Conservation (phyloP, 2,113 vertebrate species). For the Arenaria interpres region DNA sequence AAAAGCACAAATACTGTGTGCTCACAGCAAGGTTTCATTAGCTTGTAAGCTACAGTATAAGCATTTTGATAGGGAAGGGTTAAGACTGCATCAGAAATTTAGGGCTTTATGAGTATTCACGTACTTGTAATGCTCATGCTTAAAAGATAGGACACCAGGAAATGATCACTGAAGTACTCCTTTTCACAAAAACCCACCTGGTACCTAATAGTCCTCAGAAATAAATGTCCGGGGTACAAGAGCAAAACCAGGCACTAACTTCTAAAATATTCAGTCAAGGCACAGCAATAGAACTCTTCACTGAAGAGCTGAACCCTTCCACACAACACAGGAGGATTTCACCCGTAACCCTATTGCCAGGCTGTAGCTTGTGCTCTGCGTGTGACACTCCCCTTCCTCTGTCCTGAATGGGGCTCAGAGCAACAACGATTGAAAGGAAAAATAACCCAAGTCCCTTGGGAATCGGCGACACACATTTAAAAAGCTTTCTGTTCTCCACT, state of each 20-base stretch:
- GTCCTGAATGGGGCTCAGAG: not conserved
- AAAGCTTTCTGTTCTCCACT: not conserved
- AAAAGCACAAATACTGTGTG: not conserved
- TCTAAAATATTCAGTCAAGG: not conserved
- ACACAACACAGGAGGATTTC: not conserved
- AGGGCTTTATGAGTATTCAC: not conserved
- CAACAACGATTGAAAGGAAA: not conserved
- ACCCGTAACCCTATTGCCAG: not conserved
- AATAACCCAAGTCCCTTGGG: not conserved
- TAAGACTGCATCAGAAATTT: not conserved
- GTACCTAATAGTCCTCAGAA: not conserved
- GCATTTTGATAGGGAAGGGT: not conserved
- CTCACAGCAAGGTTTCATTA: not conserved
- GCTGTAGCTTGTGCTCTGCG: not conserved
- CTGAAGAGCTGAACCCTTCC: not conserved
- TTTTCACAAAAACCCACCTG: not conserved
- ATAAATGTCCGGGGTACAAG: not conserved
- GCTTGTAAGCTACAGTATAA: not conserved
- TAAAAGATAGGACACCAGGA: not conserved
- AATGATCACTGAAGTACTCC: not conserved
- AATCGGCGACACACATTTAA: accelerated
- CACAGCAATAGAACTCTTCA: not conserved
- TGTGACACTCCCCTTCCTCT: not conserved
- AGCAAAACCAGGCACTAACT: not conserved
- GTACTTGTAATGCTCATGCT: not conserved